Evolutionary conservation across 2,113 vertebrate genomes (phyloP).

Genomic region (Thunnus maccoyii): DNA sequence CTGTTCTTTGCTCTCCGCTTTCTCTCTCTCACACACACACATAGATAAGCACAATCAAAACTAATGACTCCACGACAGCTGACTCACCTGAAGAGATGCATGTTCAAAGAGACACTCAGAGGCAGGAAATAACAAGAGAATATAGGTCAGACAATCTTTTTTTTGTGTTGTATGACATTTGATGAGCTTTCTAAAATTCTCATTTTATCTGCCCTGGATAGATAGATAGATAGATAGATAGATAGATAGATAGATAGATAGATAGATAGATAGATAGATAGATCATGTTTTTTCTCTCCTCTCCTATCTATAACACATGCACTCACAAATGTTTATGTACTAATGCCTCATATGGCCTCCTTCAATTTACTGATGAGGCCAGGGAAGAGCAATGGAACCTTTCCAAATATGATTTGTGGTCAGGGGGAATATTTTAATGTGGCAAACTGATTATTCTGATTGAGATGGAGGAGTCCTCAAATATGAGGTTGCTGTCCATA

Average conservation of each 20-base stretch:
- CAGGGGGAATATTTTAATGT: conserved; percentile 40
- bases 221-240: too few relatives aligned
- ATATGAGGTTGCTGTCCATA: not conserved
- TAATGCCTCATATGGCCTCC: conserved; percentile 37
- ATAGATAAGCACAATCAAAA: conserved; percentile 19
- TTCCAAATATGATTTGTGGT: conserved; percentile 53
- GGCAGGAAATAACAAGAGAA: conserved; percentile 11
- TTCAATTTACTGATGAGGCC: conserved; percentile 52
- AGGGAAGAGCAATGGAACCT: conserved; percentile 46
- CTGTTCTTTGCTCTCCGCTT: conserved; percentile 12
- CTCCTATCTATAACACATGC: not conserved
- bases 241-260: not conserved
- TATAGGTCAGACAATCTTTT: conserved; percentile 19
- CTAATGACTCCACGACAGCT: conserved; percentile 38
- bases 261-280: not conserved
- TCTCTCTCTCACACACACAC: not conserved
- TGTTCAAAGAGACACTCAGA: conserved; percentile 40
- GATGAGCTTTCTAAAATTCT: not conserved
- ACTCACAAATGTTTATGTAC: conserved; percentile 31
- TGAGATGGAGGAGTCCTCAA: conserved; percentile 33
- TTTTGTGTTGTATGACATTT: not conserved
- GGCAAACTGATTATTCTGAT: conserved; percentile 39
- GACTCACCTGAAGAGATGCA: conserved; percentile 41
- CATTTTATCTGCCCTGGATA: not conserved
- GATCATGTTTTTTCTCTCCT: not conserved